These are phyloP conservation scores for Xylocopa sonorina DNA, from an alignment of 1,140 invertebrate genomes.

Conservation along the genomic window DNA sequence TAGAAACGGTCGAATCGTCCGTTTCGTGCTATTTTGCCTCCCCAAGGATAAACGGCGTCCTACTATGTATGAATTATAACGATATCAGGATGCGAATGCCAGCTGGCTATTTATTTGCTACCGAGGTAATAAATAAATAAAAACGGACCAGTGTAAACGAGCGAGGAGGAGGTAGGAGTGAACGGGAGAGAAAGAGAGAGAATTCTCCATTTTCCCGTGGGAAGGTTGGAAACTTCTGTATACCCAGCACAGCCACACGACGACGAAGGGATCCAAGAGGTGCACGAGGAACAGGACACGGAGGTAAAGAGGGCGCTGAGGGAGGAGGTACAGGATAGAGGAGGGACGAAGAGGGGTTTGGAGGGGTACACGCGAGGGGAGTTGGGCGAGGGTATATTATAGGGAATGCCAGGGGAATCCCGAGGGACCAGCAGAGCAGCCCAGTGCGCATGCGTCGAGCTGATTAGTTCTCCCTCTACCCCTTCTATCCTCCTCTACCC, in stretches of 20 bases:
- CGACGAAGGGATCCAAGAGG: constrained; percentile 37
- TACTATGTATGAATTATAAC: too few relatives aligned
- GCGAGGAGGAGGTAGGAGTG: too few relatives aligned
- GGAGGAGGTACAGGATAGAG: background rate
- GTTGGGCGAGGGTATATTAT: constrained; percentile 71
- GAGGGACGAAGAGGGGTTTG: background rate
- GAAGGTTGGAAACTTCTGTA: constrained; percentile 66
- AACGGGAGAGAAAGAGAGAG: background rate
- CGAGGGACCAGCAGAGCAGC: constrained; percentile 70
- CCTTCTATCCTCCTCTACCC: constrained; percentile 12
- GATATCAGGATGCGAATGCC: too few relatives aligned
- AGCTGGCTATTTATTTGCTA: too few relatives aligned
- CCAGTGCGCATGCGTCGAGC: constrained; percentile 77
- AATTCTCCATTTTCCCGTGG: constrained; percentile 34
- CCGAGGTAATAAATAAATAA: background rate
- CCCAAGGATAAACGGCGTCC: too few relatives aligned
- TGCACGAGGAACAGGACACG: constrained; percentile 30
- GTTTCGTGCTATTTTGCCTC: too few relatives aligned
- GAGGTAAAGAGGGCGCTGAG: constrained; percentile 58
- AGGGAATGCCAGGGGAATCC: constrained; percentile 77
- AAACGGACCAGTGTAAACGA: background rate
- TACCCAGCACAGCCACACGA: constrained; percentile 52
- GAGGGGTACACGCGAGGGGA: constrained; percentile 42
- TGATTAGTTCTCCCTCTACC: constrained; percentile 77
- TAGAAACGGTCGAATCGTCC: too few relatives aligned